Evolutionary conservation across 1,140 invertebrate species (phyloP), one percentile per base, ranked within the genome.

Genomic region (Nasonia longicornis): DNA sequence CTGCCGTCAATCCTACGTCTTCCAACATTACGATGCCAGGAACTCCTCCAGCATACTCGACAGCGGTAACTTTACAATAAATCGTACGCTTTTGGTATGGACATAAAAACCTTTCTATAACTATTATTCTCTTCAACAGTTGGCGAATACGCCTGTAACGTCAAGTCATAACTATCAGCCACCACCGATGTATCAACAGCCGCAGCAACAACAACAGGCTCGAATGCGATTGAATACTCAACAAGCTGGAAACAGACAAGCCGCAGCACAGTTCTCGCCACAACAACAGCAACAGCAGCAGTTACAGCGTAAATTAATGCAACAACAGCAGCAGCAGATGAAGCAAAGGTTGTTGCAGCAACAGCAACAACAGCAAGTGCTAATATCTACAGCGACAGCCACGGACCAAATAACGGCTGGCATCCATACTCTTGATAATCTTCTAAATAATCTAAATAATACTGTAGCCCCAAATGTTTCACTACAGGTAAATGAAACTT

Each of bases 401-500:
- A 89, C 93, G 74, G 92, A 91, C 80, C 91, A 94, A 88, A 91
- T 94, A 81, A 91, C 92, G 82, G 89, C 93, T 45, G 92, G 92
- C 80, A 92, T 95, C 85, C 94, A 95, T 76, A 96, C 95, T 87
- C 95, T 96, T 83, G 94, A 94, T 87, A 95, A 93, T 79, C 90
- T 96, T 84, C 91, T 96, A 82, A 96, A 96, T 38, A 38, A 42
- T 42, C 91, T 96, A 83, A 58, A 58, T 87, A 95, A 94, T 85
- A 94, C 94, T n/a, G 95, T 95, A 81, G 95, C 95, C 29, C 95
- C 94, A 11, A 96, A 96, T 89, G 95, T 97, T 11, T 94, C 95
- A 38, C 87, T 94, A 82, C 93, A 93, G 91, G 93, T 94, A 85
- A 80, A 64, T n/a, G 70, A 16, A 22, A 31, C 79, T 72, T 83